Conservation (phyloP, 2,797 vertebrate species). For the Myiotriccus ornatus region DNA sequence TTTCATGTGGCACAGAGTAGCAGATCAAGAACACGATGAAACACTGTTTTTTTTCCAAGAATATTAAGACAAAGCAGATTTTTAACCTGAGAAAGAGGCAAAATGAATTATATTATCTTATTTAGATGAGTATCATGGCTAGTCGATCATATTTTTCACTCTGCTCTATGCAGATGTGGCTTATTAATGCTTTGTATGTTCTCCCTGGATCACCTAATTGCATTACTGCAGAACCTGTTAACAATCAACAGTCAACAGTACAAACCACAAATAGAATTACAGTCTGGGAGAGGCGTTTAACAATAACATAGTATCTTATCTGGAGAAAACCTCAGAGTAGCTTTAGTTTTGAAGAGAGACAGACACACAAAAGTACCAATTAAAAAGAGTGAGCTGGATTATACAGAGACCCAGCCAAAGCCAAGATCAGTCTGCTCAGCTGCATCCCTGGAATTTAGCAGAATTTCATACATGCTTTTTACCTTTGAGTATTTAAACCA, state of each 20-base stretch:
- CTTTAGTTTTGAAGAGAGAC: slow-evolving; percentile 51
- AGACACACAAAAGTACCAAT: slow-evolving; percentile 40
- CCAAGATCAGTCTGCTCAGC: background rate
- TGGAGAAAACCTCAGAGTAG: slow-evolving; percentile 49
- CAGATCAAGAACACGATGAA: slow-evolving; percentile 15
- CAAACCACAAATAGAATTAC: slow-evolving; percentile 75
- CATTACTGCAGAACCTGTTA: slow-evolving; percentile 80
- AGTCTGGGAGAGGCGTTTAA: slow-evolving; percentile 68
- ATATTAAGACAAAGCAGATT: slow-evolving; percentile 62
- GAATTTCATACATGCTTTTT: background rate
- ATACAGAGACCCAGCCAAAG: slow-evolving; percentile 3
- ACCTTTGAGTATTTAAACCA: background rate
- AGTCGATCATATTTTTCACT: slow-evolving; percentile 71
- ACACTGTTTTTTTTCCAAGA: slow-evolving; percentile 27
- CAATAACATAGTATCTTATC: slow-evolving; percentile 67
- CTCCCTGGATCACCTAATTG: slow-evolving; percentile 71
- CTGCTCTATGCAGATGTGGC: slow-evolving; percentile 68
- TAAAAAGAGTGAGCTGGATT: slow-evolving; percentile 4
- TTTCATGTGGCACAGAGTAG: background rate
- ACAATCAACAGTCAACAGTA: slow-evolving; percentile 78
- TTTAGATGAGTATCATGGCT: slow-evolving; percentile 65
- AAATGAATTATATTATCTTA: slow-evolving; percentile 72
- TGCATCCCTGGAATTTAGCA: background rate
- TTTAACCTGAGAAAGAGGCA: slow-evolving; percentile 68
- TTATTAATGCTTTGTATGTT: slow-evolving; percentile 73